Base-by-base conservation (phyloP, 2,888 invertebrate genomes). In the Tachina grossa region DNA sequence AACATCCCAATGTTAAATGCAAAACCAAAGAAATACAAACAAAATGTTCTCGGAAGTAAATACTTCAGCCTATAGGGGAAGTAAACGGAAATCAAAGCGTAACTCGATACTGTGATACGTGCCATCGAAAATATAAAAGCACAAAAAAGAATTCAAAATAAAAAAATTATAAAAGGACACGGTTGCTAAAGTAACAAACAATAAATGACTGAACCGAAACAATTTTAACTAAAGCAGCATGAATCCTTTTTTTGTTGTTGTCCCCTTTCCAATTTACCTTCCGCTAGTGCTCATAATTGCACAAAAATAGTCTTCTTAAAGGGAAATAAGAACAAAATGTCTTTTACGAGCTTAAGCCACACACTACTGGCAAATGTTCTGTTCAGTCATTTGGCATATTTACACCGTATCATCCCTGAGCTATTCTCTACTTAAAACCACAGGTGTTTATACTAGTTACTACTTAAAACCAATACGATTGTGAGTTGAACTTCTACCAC, bases 101-200 rank as follows among this genome's bases (percentile, higher is more conserved):
- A 92, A 92, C 90, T 90, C 90, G 90, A 92, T 92, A 92, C 90
- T 90, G 90, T 92, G 92, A 91, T 92, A 91, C 92, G 92, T 92
- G 92, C 91, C 91, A 88, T 82, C 80, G 59, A 61, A 76, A 22
- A 47, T 11, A 59, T 1, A 57, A 49, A 47, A 14, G 11, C 16
- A 13, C 0, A 19, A 39, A 1, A 71, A 5, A 11, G 43, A 47
- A 22, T 22, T 11, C 6, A 31, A 31, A 31, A 49, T 61, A 43
- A 47, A 49, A 72, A 72, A 45, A 47, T 49, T 19, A 71, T 57
- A 57, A 76, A 53, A 49, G n/a, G 1, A 59, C 45, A 39, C 59
- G 72, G 59, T 76, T 79, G 43, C 85, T 83, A 68, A 80, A 80
- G 75, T 76, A 71, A 71, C 75, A 75, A 83, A 61, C 65, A 69